phyloP scores from a whole-genome alignment of 2,797 vertebrate species.

The Agapornis canus region DNA sequence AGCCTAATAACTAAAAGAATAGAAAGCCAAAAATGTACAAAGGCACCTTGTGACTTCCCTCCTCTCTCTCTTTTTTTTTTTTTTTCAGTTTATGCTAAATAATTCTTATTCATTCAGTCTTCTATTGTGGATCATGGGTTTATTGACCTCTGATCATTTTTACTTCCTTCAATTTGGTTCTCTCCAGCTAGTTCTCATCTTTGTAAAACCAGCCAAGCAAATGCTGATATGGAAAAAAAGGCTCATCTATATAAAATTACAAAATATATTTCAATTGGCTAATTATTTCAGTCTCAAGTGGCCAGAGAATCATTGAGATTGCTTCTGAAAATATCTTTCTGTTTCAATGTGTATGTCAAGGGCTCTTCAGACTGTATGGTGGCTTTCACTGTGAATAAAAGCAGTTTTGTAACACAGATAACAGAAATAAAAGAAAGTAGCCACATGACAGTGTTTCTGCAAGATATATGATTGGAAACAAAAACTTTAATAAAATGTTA shows the following conservation, averaged over 20 bases:
- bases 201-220: not conserved
- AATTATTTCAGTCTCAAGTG: not conserved
- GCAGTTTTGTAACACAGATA: not conserved
- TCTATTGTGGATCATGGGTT: not conserved
- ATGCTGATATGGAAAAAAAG: not conserved
- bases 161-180: not conserved
- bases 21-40: not conserved
- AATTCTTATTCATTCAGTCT: not conserved
- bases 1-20: not conserved
- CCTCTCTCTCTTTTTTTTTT: not conserved
- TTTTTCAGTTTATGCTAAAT: not conserved
- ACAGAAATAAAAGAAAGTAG: not conserved
- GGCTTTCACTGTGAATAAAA: not conserved
- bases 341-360: not conserved
- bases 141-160: not conserved
- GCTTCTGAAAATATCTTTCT: not conserved
- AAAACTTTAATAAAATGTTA: not conserved
- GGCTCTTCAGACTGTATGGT: not conserved
- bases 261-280: not conserved
- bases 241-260: not conserved
- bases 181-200: not conserved
- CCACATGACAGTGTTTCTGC: not conserved
- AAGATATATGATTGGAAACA: not conserved
- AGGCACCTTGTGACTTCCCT: not conserved
- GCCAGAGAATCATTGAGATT: not conserved